These are phyloP conservation scores for Ctenicera cuprea DNA, from an alignment of 2,888 invertebrate species.

Conservation along the genomic window DNA sequence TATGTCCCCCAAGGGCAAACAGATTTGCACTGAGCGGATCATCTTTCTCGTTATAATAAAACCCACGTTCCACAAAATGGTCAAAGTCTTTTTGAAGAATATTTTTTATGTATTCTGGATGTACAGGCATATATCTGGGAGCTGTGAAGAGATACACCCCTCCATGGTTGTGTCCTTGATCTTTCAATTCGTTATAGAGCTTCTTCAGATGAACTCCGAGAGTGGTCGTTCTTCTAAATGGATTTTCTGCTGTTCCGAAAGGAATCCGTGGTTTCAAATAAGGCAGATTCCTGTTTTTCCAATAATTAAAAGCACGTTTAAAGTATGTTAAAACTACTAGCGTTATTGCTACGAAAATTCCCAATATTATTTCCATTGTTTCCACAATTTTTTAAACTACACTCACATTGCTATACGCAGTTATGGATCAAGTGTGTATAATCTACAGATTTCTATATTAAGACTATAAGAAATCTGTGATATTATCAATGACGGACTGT, in stretches of 20 bases:
- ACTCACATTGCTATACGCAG: too few species aligned
- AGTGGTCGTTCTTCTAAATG: slow-evolving; percentile 36
- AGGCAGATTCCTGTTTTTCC: slow-evolving; percentile 49
- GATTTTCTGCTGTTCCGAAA: slow-evolving; percentile 57
- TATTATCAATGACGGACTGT: too few species aligned
- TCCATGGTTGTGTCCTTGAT: slow-evolving; percentile 46
- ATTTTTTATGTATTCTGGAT: slow-evolving; percentile 60
- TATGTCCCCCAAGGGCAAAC: slow-evolving; percentile 71
- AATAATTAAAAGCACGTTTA: slow-evolving; percentile 51
- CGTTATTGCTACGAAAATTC: background rate
- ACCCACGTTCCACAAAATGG: slow-evolving; percentile 77
- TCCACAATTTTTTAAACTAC: too few species aligned
- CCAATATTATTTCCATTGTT: background rate
- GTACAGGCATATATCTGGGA: slow-evolving; percentile 43
- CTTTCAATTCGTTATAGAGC: slow-evolving; percentile 44
- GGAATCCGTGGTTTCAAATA: slow-evolving; percentile 57
- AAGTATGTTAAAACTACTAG: background rate
- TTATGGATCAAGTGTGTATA: too few species aligned
- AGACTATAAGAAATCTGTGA: too few species aligned
- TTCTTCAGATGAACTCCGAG: slow-evolving; percentile 39
- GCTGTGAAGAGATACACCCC: slow-evolving; percentile 45
- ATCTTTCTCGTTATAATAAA: slow-evolving; percentile 65
- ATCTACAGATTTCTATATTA: too few species aligned
- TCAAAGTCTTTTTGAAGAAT: slow-evolving; percentile 76
- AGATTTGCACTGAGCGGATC: slow-evolving; percentile 76